phyloP scores from a whole-genome alignment of 2,797 vertebrate genomes.

The Cyprinella venusta region DNA sequence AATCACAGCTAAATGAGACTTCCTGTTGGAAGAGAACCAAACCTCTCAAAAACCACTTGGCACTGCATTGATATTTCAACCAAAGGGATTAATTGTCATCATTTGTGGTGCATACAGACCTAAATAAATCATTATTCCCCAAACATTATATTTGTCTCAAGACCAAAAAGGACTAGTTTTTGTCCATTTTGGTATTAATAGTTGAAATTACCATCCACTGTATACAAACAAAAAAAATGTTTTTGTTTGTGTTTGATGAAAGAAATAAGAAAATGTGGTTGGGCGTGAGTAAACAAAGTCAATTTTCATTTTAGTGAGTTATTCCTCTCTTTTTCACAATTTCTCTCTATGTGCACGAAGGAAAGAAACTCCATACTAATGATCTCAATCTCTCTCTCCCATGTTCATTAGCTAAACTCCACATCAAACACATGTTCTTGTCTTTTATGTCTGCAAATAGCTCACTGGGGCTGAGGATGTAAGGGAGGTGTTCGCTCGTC shows the following conservation, averaged over 20 bases:
- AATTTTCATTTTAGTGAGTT: not conserved
- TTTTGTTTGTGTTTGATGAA: not conserved
- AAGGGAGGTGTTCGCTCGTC: not conserved
- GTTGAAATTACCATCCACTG: not conserved
- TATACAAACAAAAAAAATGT: not conserved
- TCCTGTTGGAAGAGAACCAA: not conserved
- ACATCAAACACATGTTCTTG: constrained; percentile 52
- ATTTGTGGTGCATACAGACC: not conserved
- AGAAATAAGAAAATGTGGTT: not conserved
- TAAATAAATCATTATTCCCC: not conserved
- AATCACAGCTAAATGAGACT: not conserved
- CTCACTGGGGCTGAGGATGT: not conserved
- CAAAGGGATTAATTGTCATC: not conserved
- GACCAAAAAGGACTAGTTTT: not conserved
- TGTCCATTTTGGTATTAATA: not conserved
- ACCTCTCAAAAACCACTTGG: not conserved
- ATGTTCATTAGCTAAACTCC: constrained; percentile 51
- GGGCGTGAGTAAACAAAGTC: not conserved
- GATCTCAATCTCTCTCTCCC: constrained; percentile 37
- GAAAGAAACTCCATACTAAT: constrained; percentile 30
- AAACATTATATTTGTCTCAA: not conserved
- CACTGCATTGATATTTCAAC: not conserved
- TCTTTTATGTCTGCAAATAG: constrained; percentile 42
- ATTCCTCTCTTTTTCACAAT: not conserved
- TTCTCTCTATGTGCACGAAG: not conserved